Evolutionary conservation across 37 sponge, comb jelly and placozoan genomes (phyloP).

Genomic region (Halichondria panicea): DNA sequence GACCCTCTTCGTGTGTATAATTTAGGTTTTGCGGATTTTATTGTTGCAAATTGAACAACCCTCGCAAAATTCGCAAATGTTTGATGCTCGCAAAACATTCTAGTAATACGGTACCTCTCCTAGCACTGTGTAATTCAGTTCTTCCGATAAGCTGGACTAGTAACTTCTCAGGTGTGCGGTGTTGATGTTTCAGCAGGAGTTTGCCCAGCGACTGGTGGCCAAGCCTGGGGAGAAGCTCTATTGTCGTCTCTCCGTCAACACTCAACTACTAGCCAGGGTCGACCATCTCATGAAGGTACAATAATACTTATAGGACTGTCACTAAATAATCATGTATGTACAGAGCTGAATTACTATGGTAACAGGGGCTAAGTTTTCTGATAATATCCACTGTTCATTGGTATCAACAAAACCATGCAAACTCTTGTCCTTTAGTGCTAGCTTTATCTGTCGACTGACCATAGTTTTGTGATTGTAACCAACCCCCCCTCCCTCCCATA

Average conservation of each 20-base stretch:
- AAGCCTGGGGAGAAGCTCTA: constrained; percentile 96
- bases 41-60: too few relatives aligned
- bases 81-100: too few relatives aligned
- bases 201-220: constrained; percentile 95
- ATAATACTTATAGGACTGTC: too few relatives aligned
- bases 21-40: too few relatives aligned
- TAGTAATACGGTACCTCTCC: too few relatives aligned
- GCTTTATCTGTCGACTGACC: not conserved
- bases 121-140: too few relatives aligned
- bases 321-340: constrained; percentile 1
- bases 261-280: constrained; percentile 94
- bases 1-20: too few relatives aligned
- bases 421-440: not conserved
- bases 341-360: not conserved
- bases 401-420: not conserved
- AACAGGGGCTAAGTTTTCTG: not conserved
- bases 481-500: too few relatives aligned
- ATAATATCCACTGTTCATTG: not conserved
- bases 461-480: not conserved
- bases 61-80: too few relatives aligned
- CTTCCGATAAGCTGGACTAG: too few relatives aligned
- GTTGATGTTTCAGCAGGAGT: constrained; percentile 98
- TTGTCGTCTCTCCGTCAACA: constrained; percentile 94
- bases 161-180: constrained; percentile 83
- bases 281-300: constrained; percentile 94